Evolutionary conservation across 2,888 invertebrate genomes (phyloP), one percentile per base, ranked within the genome.

Genomic region (Habrosyne pyritoides): DNA sequence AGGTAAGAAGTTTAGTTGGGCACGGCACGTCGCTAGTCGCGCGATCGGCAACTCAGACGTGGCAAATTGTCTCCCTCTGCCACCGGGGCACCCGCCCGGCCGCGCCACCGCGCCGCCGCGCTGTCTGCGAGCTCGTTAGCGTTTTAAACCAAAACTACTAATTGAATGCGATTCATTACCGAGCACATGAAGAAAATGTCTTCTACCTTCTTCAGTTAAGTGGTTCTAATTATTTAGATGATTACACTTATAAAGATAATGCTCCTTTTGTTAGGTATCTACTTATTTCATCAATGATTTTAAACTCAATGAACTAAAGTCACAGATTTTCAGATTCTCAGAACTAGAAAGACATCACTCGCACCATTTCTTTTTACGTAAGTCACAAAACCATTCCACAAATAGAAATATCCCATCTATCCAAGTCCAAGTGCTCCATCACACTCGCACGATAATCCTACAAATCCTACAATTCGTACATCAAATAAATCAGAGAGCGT

Each of bases 41-140:
- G 54, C 57, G 57, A 26, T 33, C 36, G 33, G 42, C 14, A 42
- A 18, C 42, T 42, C 42, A 33, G 42, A 60, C 55, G 47, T 64
- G 55, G 62, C 63, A 75, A 75, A 73, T 71, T 74, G 65, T 76
- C 69, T 71, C 67, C 18, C 28, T n/a, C n/a, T 5, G 18, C 49
- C 18, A 7, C 47, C 26, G 49, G 18, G 28, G 49, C 28, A 18
- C 28, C 28, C 28, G 59, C 62, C n/a, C n/a, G n/a, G n/a, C n/a
- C n/a, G n/a, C n/a, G n/a, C n/a, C n/a, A n/a, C n/a, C n/a, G n/a
- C n/a, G n/a, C n/a, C n/a, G 56, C 66, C 66, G 57, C 61, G 64
- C 67, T 62, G 55, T 61, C 67, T 68, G 54, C 52, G 53, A 61
- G 59, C 65, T 76, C 71, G 70, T 78, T 76, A 75, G 70, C 66